Base-by-base conservation (phyloP, 2,113 vertebrate species). In the Lipophrys pholis region DNA sequence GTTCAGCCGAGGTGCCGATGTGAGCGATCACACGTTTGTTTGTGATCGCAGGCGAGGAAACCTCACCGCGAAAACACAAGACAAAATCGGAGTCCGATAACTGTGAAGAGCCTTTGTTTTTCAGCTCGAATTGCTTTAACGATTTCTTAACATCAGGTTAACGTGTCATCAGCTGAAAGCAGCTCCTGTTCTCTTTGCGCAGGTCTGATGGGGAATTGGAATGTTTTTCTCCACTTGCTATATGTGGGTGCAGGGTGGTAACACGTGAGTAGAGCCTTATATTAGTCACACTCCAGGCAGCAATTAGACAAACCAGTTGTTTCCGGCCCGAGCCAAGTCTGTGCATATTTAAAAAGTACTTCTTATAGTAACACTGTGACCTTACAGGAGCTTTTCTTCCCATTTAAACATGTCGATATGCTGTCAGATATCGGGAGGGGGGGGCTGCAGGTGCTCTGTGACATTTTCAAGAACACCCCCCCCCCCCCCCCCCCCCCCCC, bases 391-490 rank as follows among this genome's bases (percentile, higher is more conserved):
- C 15, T 0, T 57, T 17, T 57, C 11, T 5, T 21, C 38, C 45
- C 69, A 48, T 45, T 49, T 39, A 39, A 61, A 68, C 46, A 41
- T 61, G 64, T 43, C 35, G 6, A 48, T 76, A 59, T 70, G 10
- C 60, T 45, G 35, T 69, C 38, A 73, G 21, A 73, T 67, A 78
- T 68, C 51, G 45, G n/a, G 21, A 4, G 21, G 21, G 21, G 21
- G 2, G 21, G 21, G 21, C 65, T 81, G 41, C 30, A 14, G 62
- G 58, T 67, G 74, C 49, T 50, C 11, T 1, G 15, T 87, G 78
- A 76, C 79, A 79, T 80, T 82, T 88, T 54, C 52, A 70, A 80
- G 76, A 68, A 61, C 62, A 4, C 21, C 2, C 21, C 21, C 21
- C 21, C 21, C 2, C 21, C 21, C n/a, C n/a, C 21, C 2, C 21